These are phyloP conservation scores for Hymenochirus boettgeri DNA, from an alignment of 2,113 vertebrate genomes.

Conservation along the genomic window DNA sequence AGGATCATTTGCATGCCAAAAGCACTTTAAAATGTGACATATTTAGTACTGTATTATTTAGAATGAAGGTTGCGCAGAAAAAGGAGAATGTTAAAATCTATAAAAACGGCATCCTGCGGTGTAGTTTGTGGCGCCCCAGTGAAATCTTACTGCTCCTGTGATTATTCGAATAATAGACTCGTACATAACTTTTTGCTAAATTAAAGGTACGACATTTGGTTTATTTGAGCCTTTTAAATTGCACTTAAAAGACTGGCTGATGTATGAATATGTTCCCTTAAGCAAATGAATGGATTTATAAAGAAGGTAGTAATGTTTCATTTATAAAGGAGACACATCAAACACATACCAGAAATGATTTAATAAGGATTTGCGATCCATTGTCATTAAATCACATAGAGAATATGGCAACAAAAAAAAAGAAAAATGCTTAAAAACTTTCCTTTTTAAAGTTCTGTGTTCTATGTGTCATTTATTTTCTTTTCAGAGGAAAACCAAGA, in stretches of 20 bases:
- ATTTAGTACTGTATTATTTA: slow-evolving; percentile 94
- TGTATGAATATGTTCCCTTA: slow-evolving; percentile 64
- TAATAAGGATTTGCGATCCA: slow-evolving; percentile 50
- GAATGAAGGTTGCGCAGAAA: slow-evolving; percentile 84
- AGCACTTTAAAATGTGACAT: slow-evolving; percentile 87
- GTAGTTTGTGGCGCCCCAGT: slow-evolving; percentile 86
- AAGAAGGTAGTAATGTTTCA: slow-evolving; percentile 64
- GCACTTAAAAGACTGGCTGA: slow-evolving; percentile 68
- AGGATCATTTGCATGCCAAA: slow-evolving; percentile 85
- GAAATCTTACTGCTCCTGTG: slow-evolving; percentile 80
- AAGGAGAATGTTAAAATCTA: slow-evolving; percentile 87
- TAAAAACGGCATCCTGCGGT: slow-evolving; percentile 90
- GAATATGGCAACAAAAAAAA: background rate
- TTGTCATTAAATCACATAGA: slow-evolving; percentile 15
- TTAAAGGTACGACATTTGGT: slow-evolving; percentile 83
- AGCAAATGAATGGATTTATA: slow-evolving; percentile 68
- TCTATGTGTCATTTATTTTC: too few species aligned
- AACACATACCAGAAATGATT: slow-evolving; percentile 62
- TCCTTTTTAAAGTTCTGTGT: too few species aligned
- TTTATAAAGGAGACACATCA: slow-evolving; percentile 61
- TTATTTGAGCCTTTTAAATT: slow-evolving; percentile 67
- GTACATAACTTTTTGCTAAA: slow-evolving; percentile 84
- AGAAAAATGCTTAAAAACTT: too few species aligned
- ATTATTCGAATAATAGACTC: slow-evolving; percentile 97
- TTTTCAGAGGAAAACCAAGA: too few species aligned